phyloP scores from a whole-genome alignment of 2,888 invertebrate genomes.

The Abrostola triplasia region DNA sequence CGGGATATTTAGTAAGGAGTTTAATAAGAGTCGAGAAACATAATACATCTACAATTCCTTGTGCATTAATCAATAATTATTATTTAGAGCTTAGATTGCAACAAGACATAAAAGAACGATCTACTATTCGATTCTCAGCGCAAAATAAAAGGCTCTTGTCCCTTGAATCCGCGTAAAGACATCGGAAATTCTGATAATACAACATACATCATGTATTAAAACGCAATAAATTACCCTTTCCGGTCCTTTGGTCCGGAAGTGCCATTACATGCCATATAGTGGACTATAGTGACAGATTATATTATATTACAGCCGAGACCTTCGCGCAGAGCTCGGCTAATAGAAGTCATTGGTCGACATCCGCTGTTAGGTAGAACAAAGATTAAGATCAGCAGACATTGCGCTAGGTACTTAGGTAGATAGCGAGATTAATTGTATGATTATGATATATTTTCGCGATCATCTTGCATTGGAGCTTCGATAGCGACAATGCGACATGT shows the following conservation, averaged over 20 bases:
- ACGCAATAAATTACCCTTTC: conserved; percentile 27
- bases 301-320: conserved; percentile 43
- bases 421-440: neutral
- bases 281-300: conserved; percentile 30
- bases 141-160: too few relatives aligned
- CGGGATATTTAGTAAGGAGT: too few relatives aligned
- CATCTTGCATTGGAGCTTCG: neutral
- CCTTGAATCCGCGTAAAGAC: too few relatives aligned
- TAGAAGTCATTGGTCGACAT: conserved; percentile 54
- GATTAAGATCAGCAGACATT: conserved; percentile 5
- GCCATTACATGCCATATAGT: conserved; percentile 10
- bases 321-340: conserved; percentile 34
- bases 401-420: neutral
- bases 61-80: too few relatives aligned
- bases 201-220: conserved; percentile 1
- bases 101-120: too few relatives aligned
- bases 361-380: conserved; percentile 34
- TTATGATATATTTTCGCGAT: neutral
- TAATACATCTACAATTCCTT: too few relatives aligned
- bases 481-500: too few relatives aligned
- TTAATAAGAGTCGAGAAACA: too few relatives aligned
- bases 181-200: neutral
- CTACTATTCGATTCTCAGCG: too few relatives aligned
- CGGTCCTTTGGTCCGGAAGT: conserved; percentile 39
- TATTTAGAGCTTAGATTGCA: too few relatives aligned